A percentile compares a stretch with the other conserved stretches of the same genome.
Evolutionary conservation across 1,140 invertebrate genomes (phyloP).

Genomic region (Papilio machaon): DNA sequence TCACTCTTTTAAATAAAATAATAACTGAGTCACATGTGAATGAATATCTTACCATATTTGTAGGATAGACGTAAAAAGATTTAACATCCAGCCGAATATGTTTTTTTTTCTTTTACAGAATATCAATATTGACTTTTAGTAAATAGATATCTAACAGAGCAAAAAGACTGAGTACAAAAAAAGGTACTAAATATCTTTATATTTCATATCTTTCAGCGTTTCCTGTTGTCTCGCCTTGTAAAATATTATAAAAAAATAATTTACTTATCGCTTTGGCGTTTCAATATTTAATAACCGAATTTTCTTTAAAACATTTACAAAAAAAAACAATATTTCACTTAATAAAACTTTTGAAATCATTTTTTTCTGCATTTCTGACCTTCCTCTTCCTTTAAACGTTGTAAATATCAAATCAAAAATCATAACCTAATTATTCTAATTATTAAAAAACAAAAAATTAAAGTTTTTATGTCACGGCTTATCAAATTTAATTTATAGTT

Average conservation of each 20-base stretch:
- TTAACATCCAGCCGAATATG: too few relatives aligned
- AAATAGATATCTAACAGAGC: neutral
- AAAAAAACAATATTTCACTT: neutral
- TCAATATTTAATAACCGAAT: conserved; percentile 10
- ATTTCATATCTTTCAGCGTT: neutral
- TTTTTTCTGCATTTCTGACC: neutral
- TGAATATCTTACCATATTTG: too few relatives aligned
- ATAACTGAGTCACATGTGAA: too few relatives aligned
- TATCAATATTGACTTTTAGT: neutral
- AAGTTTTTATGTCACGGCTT: neutral
- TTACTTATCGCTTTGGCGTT: conserved; percentile 34
- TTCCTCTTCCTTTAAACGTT: neutral
- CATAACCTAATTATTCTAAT: neutral
- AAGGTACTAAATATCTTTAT: neutral
- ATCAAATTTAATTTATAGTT: neutral
- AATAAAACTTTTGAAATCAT: neutral
- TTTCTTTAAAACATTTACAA: neutral
- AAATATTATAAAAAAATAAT: conserved; percentile 17
- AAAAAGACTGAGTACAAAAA: neutral
- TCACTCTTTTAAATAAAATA: too few relatives aligned
- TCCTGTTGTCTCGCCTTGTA: conserved; percentile 3
- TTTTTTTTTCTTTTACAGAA: neutral
- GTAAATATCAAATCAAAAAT: neutral
- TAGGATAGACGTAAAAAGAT: too few relatives aligned
- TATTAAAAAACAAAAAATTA: neutral